Evolutionary conservation across 2,797 vertebrate genomes (phyloP).

Genomic region (Notolabrus celidotus): DNA sequence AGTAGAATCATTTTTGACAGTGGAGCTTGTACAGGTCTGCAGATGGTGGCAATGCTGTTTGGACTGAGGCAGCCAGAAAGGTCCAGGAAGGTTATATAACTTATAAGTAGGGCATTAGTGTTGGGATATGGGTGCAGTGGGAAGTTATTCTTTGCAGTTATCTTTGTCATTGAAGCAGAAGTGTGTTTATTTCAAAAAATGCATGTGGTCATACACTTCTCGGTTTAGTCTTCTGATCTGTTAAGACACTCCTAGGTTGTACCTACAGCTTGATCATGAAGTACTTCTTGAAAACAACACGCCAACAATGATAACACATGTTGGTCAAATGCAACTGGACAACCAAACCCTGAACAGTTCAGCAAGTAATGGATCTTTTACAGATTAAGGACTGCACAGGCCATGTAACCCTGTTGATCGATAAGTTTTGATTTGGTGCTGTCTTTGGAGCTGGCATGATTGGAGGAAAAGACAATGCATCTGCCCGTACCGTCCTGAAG

Average conservation of each 20-base stretch:
- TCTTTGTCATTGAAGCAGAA: too few species aligned
- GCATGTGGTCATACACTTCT: too few species aligned
- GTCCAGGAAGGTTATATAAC: too few species aligned
- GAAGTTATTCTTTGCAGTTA: too few species aligned
- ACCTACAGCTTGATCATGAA: background rate
- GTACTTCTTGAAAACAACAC: constrained; percentile 6
- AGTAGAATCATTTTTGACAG: too few species aligned
- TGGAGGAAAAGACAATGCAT: constrained; percentile 28
- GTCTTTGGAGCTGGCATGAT: constrained; percentile 34
- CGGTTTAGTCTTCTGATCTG: background rate
- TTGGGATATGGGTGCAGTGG: too few species aligned
- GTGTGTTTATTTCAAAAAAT: too few species aligned
- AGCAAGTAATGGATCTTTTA: constrained; percentile 37
- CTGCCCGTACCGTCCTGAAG: constrained; percentile 25
- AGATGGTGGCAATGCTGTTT: too few species aligned
- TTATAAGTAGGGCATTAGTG: too few species aligned
- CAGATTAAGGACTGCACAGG: constrained; percentile 32
- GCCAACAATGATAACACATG: constrained; percentile 4
- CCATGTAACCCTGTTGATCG: constrained; percentile 38
- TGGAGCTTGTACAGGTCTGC: too few species aligned
- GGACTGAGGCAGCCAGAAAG: too few species aligned
- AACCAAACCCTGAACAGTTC: constrained; percentile 21
- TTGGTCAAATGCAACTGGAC: constrained; percentile 13
- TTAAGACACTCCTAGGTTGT: background rate
- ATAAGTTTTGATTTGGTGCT: constrained; percentile 35